A percentile compares a stretch with the other conserved stretches of the same genome.
Evolutionary conservation across 2,888 invertebrate species (phyloP).

Genomic region (Drosophila macrospina): DNA sequence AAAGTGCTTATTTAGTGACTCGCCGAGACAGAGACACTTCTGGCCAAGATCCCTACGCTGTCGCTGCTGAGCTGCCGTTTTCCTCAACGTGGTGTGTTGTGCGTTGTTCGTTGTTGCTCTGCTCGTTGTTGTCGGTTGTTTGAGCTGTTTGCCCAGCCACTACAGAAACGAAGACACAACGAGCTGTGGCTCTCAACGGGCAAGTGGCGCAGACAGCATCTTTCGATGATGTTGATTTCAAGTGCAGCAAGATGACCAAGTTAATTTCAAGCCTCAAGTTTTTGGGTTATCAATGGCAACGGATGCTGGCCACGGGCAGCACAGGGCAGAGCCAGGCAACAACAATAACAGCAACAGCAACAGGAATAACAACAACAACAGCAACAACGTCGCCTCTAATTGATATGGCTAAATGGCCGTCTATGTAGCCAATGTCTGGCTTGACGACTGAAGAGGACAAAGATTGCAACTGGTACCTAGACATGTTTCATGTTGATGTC

Average conservation of each 20-base stretch:
- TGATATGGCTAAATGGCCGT: slow-evolving; percentile 78
- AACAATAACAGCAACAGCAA: slow-evolving; percentile 1
- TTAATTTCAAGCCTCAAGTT: slow-evolving; percentile 63
- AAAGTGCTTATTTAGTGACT: slow-evolving; percentile 80
- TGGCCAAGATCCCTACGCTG: slow-evolving; percentile 58
- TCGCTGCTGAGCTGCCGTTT: slow-evolving; percentile 61
- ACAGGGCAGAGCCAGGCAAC: too few relatives aligned
- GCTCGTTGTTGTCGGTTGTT: slow-evolving; percentile 47
- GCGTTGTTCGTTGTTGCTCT: slow-evolving; percentile 17
- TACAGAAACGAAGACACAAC: slow-evolving; percentile 61
- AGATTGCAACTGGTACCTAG: slow-evolving; percentile 50
- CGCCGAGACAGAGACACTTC: slow-evolving; percentile 60
- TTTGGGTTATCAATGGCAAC: slow-evolving; percentile 71
- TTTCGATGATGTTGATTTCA: slow-evolving; percentile 38
- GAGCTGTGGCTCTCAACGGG: slow-evolving; percentile 8
- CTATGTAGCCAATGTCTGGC: slow-evolving; percentile 64
- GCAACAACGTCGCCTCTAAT: slow-evolving; percentile 59
- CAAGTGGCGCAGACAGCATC: slow-evolving; percentile 66
- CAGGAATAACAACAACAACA: background rate
- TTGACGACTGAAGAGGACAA: slow-evolving; percentile 4
- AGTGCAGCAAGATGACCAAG: slow-evolving; percentile 79
- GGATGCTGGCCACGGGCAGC: slow-evolving; percentile 1
- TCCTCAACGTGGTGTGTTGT: slow-evolving; percentile 12
- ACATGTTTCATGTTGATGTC: slow-evolving; percentile 82
- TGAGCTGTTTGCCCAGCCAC: slow-evolving; percentile 75